Percentiles rank a stretch among this genome's conserved stretches.
Evolutionary conservation across 2,113 vertebrate genomes (phyloP).

Genomic region (Cebus imitator): DNA sequence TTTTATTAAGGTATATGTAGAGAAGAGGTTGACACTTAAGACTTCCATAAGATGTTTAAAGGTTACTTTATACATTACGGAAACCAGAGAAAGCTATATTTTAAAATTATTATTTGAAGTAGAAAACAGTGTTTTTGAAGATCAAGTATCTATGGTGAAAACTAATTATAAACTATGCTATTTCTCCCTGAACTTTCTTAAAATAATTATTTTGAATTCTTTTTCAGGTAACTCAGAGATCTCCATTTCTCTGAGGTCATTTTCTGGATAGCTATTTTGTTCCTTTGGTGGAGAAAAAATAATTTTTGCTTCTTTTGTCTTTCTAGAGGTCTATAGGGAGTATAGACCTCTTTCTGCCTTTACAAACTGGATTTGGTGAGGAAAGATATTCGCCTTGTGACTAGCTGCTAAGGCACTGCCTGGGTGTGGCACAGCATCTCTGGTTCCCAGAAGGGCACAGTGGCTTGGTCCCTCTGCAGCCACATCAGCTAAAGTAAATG

Average conservation of each 20-base stretch:
- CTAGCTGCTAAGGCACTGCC: background rate
- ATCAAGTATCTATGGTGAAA: background rate
- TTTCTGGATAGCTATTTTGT: background rate
- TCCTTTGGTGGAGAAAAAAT: background rate
- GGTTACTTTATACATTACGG: background rate
- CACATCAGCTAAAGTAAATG: background rate
- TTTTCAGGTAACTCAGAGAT: background rate
- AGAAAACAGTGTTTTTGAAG: background rate
- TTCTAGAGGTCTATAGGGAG: background rate
- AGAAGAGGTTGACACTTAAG: background rate
- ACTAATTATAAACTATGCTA: background rate
- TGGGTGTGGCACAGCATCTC: background rate
- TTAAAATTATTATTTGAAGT: conserved; percentile 13
- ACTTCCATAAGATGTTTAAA: background rate
- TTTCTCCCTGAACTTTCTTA: background rate
- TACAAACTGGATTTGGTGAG: background rate
- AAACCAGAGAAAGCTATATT: background rate
- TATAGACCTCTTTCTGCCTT: background rate
- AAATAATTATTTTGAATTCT: background rate
- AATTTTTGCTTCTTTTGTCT: background rate
- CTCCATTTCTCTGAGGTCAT: background rate
- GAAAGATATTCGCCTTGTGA: background rate
- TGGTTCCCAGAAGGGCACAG: background rate
- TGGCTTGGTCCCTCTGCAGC: background rate
- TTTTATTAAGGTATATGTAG: background rate